These are phyloP conservation scores for Gallinago solitaria DNA, from an alignment of 2,797 vertebrate species.

Conservation along the genomic window DNA sequence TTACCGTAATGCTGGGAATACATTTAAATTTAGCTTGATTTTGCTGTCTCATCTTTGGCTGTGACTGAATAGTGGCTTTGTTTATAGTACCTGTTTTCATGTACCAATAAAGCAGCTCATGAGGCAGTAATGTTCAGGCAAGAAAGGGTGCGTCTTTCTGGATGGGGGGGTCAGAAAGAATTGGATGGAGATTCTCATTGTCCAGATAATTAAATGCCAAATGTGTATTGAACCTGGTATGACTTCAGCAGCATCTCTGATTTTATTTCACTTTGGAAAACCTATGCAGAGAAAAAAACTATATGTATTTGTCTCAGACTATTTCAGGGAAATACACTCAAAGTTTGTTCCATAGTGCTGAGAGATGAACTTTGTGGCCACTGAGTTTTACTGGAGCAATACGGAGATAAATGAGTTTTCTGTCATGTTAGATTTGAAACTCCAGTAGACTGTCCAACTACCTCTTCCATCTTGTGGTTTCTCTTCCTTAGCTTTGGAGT, in stretches of 20 bases:
- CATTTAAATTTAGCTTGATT: background rate
- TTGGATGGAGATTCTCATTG: background rate
- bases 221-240: background rate
- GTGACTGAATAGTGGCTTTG: background rate
- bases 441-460: background rate
- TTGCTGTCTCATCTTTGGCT: background rate
- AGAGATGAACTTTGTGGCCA: background rate
- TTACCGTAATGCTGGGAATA: accelerated
- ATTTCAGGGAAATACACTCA: background rate
- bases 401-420: background rate
- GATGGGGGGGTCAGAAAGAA: background rate
- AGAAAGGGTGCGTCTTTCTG: background rate
- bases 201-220: background rate
- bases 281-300: background rate
- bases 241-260: background rate
- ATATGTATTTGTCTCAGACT: background rate
- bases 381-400: background rate
- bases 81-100: background rate
- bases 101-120: background rate
- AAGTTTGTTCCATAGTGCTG: background rate
- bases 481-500: background rate
- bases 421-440: accelerated
- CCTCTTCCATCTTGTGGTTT: background rate
- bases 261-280: background rate
- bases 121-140: background rate